Base-by-base conservation (phyloP, 2,797 vertebrate genomes). In the Lepus townsendii region DNA sequence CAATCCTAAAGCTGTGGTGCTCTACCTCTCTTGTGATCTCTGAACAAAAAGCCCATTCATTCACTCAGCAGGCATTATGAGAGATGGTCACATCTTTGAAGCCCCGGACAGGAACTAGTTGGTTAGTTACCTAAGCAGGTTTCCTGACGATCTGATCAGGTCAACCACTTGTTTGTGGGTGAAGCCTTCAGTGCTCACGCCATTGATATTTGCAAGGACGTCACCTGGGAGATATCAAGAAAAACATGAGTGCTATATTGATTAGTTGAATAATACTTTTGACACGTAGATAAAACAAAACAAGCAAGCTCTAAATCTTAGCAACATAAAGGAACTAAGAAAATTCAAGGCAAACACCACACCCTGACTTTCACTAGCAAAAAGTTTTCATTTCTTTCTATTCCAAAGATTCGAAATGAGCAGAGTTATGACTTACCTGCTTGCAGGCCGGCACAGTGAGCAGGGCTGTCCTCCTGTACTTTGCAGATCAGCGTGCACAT, bases 121-220 rank as follows among this genome's bases (percentile, higher is more conserved):
- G 8, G 24, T 73, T 77, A 62, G 87, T 98, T 97, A 99, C 99
- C 98, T 99, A 91, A 99, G 94, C 35, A 96, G 96, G 97, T 99
- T 99, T 97, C 98, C 98, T 5, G 99, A 99, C 0, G 99, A 98
- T 97, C 98, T 98, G 93, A 99, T 99, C 95, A 99, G 96, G 87
- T 99, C 98, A 19, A 99, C 99, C 11, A 99, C 98, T 57, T 98
- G 98, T 94, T 99, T 99, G 97, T 99, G 99, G 3, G 97, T 98
- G 24, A 98, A 98, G 0, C 99, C 99, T 94, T 99, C 98, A 0
- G 98, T 98, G 98, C 87, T 99, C 80, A 98, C 82, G 0, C 99
- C 99, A 0, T 99, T 99, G 96, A 99, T 98, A 19, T 98, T 98
- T 94, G 98, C 30, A 69, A 99, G 99, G 94, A 99, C 98, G 69